phyloP scores from a whole-genome alignment of 2,113 vertebrate genomes.

The Eubucco bourcierii region DNA sequence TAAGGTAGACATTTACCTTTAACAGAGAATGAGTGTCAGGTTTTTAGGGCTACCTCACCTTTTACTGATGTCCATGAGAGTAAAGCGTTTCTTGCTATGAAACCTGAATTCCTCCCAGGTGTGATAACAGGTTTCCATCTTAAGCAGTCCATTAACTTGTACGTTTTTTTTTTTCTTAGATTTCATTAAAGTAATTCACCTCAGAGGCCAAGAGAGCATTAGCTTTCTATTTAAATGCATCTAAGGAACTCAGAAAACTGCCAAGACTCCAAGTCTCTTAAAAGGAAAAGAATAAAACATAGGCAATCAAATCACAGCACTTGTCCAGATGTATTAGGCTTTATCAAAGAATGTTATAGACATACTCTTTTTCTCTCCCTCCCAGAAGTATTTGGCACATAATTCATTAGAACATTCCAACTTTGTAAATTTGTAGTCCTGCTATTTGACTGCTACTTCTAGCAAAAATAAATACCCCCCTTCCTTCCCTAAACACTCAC shows the following conservation, averaged over 20 bases:
- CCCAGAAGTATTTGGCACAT: background rate
- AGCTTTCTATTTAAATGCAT: constrained; percentile 24
- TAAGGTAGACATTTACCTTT: background rate
- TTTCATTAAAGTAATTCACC: background rate
- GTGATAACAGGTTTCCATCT: background rate
- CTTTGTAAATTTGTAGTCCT: background rate
- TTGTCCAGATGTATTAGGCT: background rate
- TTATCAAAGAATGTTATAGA: background rate
- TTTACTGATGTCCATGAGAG: background rate
- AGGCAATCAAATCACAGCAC: background rate
- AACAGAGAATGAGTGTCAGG: background rate
- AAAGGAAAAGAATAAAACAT: background rate
- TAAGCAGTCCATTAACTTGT: background rate
- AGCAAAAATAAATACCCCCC: background rate
- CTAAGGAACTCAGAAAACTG: background rate
- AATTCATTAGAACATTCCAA: background rate
- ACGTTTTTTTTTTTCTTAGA: background rate
- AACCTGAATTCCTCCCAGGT: background rate
- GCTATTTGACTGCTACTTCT: background rate
- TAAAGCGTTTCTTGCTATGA: background rate
- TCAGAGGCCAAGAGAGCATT: background rate
- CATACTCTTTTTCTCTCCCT: background rate
- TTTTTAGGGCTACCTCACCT: background rate
- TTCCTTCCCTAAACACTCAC: background rate
- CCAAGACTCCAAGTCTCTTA: background rate